Evolutionary conservation across 2,888 invertebrate genomes (phyloP), one percentile per base, ranked within the genome.

Genomic region (Pterostichus madidus): DNA sequence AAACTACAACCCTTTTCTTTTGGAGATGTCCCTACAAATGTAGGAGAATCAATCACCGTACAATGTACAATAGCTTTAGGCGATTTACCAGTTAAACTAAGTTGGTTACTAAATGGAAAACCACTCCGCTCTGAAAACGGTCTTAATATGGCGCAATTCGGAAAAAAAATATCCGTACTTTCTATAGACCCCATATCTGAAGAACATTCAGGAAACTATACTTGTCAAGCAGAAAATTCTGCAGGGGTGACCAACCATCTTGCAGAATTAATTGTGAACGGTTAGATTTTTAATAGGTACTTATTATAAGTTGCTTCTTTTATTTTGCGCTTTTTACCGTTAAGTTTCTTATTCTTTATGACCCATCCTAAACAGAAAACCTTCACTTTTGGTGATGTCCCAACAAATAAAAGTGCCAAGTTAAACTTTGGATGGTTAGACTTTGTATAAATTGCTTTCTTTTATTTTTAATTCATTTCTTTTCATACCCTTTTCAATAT

Each of bases 1-100:
- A 24, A 95, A 91, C 93, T 95, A 87, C 92, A 93, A 87, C 94
- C 95, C 86, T 96, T 96, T 90, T 91, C 93, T 85, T 96, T 96
- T 89, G 95, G 95, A 87, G 94, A 94, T 81, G 91, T 91, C 84
- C 91, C 92, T 24, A 89, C 91, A 15, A 92, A 91, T 86, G 90
- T 91, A 77, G 93, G 92, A 31, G 92, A 93, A 83, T 91, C 91
- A 56, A 91, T 91, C 64, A 91, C 92, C 49, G 91, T 92, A 4
- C 90, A 91, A 56, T 93, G 93, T 87, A 91, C 91, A 52, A 90
- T 93, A 52, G 17, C 59, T 10, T 11, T 8, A 85, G 92, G 93
- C 53, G 93, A 93, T 86, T 86, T 88, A 56, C 89, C 89, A 68
- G 90, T 93, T 83, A 90, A 89, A 83, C 91, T 93, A 83, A 89